Conservation (phyloP, 2,888 invertebrate genomes). For the Tachina lurida region DNA sequence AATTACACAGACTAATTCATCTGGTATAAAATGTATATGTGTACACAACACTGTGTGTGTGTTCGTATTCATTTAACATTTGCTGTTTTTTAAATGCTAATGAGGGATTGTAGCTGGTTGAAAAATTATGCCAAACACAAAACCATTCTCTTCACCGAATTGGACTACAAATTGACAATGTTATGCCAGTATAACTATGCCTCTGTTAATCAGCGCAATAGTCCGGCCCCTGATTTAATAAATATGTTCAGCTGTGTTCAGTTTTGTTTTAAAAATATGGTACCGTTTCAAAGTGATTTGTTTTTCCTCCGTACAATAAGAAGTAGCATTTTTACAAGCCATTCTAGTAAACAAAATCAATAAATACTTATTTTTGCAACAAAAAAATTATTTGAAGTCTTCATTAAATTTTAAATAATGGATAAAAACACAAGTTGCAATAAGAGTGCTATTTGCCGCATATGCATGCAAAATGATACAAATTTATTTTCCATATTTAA, state of each 20-base stretch:
- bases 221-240: not conserved
- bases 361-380: conserved; percentile 39
- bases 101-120: too few relatives aligned
- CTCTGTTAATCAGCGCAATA: too few relatives aligned
- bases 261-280: not conserved
- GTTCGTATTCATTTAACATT: too few relatives aligned
- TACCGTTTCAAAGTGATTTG: conserved; percentile 15
- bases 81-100: too few relatives aligned
- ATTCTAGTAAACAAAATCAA: conserved; percentile 65
- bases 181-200: too few relatives aligned
- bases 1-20: too few relatives aligned
- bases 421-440: conserved; percentile 33
- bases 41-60: too few relatives aligned
- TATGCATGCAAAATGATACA: conserved; percentile 77
- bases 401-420: conserved; percentile 40
- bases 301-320: conserved; percentile 29
- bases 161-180: too few relatives aligned
- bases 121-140: too few relatives aligned
- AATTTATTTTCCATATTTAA: conserved; percentile 78
- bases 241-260: conserved; percentile 6
- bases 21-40: too few relatives aligned
- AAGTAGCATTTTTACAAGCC: conserved; percentile 38
- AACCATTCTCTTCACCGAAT: too few relatives aligned
- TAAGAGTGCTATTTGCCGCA: conserved; percentile 77
- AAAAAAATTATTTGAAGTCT: conserved; percentile 38